phyloP scores from a whole-genome alignment of 2,888 invertebrate genomes.

The Protodeltote pygarga region DNA sequence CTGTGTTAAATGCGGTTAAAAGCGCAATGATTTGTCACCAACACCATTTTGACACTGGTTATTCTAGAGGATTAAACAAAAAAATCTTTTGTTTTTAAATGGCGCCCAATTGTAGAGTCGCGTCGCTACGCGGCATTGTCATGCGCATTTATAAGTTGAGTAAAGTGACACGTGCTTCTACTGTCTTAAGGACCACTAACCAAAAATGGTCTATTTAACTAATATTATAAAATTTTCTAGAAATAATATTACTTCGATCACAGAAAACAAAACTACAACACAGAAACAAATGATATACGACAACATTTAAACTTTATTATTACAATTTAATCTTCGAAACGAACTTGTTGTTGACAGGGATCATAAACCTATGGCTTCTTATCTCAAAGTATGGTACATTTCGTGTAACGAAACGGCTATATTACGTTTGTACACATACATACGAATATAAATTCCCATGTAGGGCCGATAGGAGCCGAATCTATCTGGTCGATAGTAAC shows the following conservation, averaged over 20 bases:
- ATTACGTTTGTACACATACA: conserved; percentile 47
- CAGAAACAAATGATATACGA: conserved; percentile 39
- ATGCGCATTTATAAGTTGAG: too few relatives aligned
- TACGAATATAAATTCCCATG: conserved; percentile 72
- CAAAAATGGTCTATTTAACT: too few relatives aligned
- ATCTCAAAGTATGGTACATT: conserved; percentile 48
- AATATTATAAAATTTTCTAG: conserved; percentile 1
- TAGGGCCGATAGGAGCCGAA: conserved; percentile 68
- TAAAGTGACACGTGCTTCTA: too few relatives aligned
- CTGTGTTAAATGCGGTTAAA: too few relatives aligned
- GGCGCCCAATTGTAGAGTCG: too few relatives aligned
- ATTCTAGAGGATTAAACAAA: too few relatives aligned
- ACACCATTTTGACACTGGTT: too few relatives aligned
- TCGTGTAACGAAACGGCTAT: conserved; percentile 47
- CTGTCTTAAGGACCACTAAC: too few relatives aligned
- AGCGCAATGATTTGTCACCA: too few relatives aligned
- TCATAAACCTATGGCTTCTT: conserved; percentile 48
- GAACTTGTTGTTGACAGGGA: conserved; percentile 44
- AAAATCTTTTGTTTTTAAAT: too few relatives aligned
- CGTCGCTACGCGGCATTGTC: too few relatives aligned
- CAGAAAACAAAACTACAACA: conserved; percentile 17
- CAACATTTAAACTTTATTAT: conserved; percentile 46
- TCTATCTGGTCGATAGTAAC: conserved; percentile 75
- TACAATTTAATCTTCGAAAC: conserved; percentile 48
- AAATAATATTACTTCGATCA: too few relatives aligned